Percentiles rank a stretch among this genome's conserved stretches.
Evolutionary conservation across 2,888 invertebrate genomes (phyloP).

Genomic region (Melanostoma mellinum): DNA sequence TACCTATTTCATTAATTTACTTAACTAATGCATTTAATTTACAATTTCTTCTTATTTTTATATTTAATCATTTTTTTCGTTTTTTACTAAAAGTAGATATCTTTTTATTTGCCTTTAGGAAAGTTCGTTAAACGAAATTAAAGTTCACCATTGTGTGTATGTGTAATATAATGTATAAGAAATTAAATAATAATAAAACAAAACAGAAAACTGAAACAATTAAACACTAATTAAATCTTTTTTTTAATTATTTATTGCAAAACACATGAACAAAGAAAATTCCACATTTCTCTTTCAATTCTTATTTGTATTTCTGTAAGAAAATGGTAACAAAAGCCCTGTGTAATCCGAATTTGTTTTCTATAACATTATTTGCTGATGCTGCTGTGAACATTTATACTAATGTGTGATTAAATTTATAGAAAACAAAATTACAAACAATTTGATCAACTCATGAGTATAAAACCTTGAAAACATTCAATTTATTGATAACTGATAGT

Average conservation of each 20-base stretch:
- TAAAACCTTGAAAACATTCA: conserved; percentile 43
- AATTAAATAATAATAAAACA: conserved; percentile 46
- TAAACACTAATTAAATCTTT: conserved; percentile 63
- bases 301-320: conserved; percentile 53
- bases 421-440: conserved; percentile 55
- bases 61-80: conserved; percentile 28
- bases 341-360: conserved; percentile 77
- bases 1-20: conserved; percentile 54
- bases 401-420: background rate
- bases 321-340: conserved; percentile 76
- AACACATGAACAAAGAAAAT: conserved; percentile 42
- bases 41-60: conserved; percentile 34
- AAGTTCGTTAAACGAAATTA: conserved; percentile 72
- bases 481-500: conserved; percentile 11
- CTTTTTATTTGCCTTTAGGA: conserved; percentile 66
- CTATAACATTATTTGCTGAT: conserved; percentile 55
- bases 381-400: conserved; percentile 41
- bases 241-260: conserved; percentile 61
- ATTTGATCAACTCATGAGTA: conserved; percentile 56
- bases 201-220: conserved; percentile 72
- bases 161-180: conserved; percentile 8
- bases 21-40: conserved; percentile 28
- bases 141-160: conserved; percentile 51
- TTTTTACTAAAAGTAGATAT: conserved; percentile 39
- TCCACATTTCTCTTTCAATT: conserved; percentile 34